Conservation (phyloP, 2,888 invertebrate genomes). For the Polylopha cassiicola region DNA sequence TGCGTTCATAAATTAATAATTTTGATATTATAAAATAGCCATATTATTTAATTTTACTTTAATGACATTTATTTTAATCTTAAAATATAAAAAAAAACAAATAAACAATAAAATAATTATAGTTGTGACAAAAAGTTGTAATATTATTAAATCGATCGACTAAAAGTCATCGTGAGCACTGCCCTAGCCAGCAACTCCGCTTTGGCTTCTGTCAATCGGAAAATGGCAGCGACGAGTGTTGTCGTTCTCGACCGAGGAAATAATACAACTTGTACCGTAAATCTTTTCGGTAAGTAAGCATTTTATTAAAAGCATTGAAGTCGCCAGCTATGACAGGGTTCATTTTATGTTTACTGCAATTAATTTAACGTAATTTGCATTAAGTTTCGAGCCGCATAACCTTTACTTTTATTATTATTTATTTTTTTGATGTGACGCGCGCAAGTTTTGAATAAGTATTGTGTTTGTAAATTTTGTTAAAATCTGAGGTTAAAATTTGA, state of each 20-base stretch:
- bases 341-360: constrained; percentile 10
- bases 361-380: constrained; percentile 7
- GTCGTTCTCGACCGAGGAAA: constrained; percentile 96
- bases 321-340: constrained; percentile 14
- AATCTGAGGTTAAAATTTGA: constrained; percentile 12
- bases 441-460: constrained; percentile 64
- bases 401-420: constrained; percentile 50
- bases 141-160: constrained; percentile 8
- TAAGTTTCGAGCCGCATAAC: constrained; percentile 46
- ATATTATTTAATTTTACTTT: not conserved
- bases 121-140: constrained; percentile 3
- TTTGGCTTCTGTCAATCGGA: constrained; percentile 67
- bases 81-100: not conserved
- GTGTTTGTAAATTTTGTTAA: constrained; percentile 27
- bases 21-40: not conserved
- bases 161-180: constrained; percentile 7
- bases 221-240: constrained; percentile 93
- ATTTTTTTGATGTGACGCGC: constrained; percentile 57
- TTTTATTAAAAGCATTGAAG: constrained; percentile 25
- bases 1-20: constrained; percentile 41
- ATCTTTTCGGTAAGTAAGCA: constrained; percentile 91
- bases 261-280: constrained; percentile 97
- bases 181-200: constrained; percentile 27
- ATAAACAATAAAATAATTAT: not conserved
- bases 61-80: not conserved